A percentile compares a stretch with the other conserved stretches of the same genome.
Conservation (phyloP, 2,113 vertebrate genomes). For the Clarias batrachus region DNA sequence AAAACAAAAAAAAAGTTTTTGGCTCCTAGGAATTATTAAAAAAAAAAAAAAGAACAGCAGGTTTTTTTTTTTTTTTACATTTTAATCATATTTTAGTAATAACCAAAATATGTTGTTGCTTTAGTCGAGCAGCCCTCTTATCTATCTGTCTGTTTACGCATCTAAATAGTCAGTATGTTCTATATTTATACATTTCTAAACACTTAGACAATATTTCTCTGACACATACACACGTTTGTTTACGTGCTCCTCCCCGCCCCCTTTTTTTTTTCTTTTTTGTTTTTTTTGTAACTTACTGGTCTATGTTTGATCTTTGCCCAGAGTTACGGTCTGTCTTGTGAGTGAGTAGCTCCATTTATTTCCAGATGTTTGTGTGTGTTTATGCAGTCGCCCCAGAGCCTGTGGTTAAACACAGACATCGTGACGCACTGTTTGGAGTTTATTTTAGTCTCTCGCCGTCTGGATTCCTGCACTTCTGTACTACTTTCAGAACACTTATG, state of each 20-base stretch:
- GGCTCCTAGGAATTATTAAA: no score
- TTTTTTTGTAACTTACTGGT: background rate
- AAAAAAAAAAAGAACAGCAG: no score
- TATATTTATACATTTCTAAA: background rate
- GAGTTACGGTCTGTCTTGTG: background rate
- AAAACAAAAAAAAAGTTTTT: no score
- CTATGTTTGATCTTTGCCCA: background rate
- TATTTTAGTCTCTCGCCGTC: slow-evolving; percentile 12
- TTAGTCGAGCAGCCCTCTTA: no score
- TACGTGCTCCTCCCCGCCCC: no score
- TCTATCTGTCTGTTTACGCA: no score
- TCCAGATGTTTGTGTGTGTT: slow-evolving; percentile 26
- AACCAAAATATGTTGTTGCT: no score
- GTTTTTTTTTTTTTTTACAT: no score
- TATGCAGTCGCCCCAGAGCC: background rate
- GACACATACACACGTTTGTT: background rate
- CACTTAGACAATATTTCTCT: background rate
- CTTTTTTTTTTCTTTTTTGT: background rate
- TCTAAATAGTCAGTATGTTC: background rate
- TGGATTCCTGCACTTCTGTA: background rate
- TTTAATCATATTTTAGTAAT: no score
- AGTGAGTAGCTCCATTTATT: background rate
- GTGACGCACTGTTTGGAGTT: background rate
- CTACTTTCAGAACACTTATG: background rate
- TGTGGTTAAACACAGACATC: slow-evolving; percentile 39